These are phyloP conservation scores for Ophiothrix spiculata DNA, from an alignment of 35 echinoderm and acorn worm species.

Conservation along the genomic window DNA sequence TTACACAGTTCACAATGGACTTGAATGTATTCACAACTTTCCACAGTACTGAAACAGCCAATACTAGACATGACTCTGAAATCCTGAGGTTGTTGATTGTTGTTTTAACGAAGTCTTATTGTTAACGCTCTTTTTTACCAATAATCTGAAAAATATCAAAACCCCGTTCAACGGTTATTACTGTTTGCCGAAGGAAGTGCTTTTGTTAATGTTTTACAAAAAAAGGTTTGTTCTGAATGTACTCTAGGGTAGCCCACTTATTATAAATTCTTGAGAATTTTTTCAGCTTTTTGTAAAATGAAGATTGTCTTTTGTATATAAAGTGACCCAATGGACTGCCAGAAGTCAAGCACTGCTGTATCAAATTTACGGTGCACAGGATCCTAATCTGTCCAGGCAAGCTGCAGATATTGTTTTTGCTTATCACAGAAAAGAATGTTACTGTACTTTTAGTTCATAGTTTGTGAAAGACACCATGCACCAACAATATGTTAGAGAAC, in stretches of 20 bases:
- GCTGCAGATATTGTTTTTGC: no score
- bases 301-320: conserved; percentile 13
- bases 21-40: no score
- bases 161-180: not conserved
- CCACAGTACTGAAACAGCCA: no score
- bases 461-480: no score
- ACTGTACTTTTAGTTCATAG: no score
- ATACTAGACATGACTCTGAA: conserved; percentile 2
- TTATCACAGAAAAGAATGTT: no score
- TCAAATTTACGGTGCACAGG: conserved; percentile 7
- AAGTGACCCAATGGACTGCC: not conserved
- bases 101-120: not conserved
- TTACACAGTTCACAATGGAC: no score
- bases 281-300: not conserved
- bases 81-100: conserved; percentile 1
- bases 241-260: not conserved
- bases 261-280: not conserved
- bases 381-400: not conserved
- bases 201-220: not conserved
- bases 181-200: conserved; percentile 8
- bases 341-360: conserved; percentile 5
- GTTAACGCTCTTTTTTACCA: not conserved
- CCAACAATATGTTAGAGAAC: no score
- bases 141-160: not conserved
- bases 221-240: not conserved